phyloP scores from a whole-genome alignment of 2,888 invertebrate species.

The Stenurella melanura region DNA sequence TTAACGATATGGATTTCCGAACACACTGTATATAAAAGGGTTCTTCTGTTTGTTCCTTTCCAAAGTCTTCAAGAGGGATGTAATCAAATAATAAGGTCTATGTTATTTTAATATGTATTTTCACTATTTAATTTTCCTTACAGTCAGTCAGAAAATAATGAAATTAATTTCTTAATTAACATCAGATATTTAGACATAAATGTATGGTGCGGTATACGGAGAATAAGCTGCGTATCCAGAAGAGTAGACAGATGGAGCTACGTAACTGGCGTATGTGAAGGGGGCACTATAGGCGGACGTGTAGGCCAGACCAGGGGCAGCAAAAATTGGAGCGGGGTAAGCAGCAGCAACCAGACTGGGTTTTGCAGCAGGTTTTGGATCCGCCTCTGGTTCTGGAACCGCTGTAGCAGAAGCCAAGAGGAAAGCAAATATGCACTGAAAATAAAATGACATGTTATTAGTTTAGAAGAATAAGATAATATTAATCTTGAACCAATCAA shows the following conservation, averaged over 20 bases:
- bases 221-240: constrained; percentile 45
- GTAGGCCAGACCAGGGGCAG: constrained; percentile 40
- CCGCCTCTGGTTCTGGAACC: neutral
- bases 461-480: no score
- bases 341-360: constrained; percentile 42
- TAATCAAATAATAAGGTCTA: no score
- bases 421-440: constrained; percentile 26
- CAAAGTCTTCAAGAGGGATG: no score
- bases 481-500: no score
- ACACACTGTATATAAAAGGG: no score
- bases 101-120: no score
- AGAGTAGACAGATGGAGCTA: constrained; percentile 44
- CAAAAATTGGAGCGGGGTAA: constrained; percentile 41
- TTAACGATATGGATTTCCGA: no score
- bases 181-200: neutral
- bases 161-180: neutral
- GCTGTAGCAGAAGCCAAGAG: constrained; percentile 20
- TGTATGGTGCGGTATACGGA: constrained; percentile 39
- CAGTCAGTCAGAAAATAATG: neutral
- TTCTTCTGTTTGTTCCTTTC: no score
- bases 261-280: constrained; percentile 36
- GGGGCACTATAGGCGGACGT: constrained; percentile 45
- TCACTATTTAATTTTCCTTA: no score
- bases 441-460: neutral
- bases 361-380: constrained; percentile 23